Percentiles rank a stretch among this genome's conserved stretches.
Conservation (phyloP, 2,888 invertebrate genomes). For the Coremacera marginata region DNA sequence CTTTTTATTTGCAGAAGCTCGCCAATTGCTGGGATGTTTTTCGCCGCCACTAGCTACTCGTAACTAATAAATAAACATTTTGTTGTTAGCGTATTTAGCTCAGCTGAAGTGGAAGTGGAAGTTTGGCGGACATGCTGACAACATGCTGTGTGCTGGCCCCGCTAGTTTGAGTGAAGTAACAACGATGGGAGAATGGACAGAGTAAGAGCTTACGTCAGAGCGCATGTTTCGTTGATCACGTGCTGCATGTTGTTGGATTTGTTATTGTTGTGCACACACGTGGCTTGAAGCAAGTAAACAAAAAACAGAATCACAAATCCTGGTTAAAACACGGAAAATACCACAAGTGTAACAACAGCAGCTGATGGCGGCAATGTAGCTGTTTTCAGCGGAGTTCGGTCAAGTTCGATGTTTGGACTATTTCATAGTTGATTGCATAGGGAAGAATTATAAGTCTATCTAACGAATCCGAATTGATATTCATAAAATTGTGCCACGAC, state of each 20-base stretch:
- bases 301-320: background rate
- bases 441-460: too few relatives aligned
- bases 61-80: slow-evolving; percentile 61
- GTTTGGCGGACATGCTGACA: slow-evolving; percentile 1
- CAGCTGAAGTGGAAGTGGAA: slow-evolving; percentile 55
- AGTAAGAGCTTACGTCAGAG: background rate
- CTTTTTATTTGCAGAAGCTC: slow-evolving; percentile 18
- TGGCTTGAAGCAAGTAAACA: slow-evolving; percentile 30
- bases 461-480: background rate
- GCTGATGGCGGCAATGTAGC: background rate
- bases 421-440: background rate
- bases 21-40: slow-evolving; percentile 44
- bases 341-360: background rate
- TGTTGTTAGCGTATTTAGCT: slow-evolving; percentile 47
- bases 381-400: background rate
- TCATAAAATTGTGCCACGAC: slow-evolving; percentile 10
- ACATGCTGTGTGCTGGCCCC: background rate
- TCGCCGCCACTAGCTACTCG: slow-evolving; percentile 56
- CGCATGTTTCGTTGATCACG: slow-evolving; percentile 36
- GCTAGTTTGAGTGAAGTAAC: slow-evolving; percentile 4
- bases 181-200: background rate
- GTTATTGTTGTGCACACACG: slow-evolving; percentile 42
- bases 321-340: background rate
- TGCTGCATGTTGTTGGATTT: slow-evolving; percentile 40
- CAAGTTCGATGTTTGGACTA: background rate